Evolutionary conservation across 2,113 vertebrate genomes (phyloP).

Genomic region (Epinephelus moara): DNA sequence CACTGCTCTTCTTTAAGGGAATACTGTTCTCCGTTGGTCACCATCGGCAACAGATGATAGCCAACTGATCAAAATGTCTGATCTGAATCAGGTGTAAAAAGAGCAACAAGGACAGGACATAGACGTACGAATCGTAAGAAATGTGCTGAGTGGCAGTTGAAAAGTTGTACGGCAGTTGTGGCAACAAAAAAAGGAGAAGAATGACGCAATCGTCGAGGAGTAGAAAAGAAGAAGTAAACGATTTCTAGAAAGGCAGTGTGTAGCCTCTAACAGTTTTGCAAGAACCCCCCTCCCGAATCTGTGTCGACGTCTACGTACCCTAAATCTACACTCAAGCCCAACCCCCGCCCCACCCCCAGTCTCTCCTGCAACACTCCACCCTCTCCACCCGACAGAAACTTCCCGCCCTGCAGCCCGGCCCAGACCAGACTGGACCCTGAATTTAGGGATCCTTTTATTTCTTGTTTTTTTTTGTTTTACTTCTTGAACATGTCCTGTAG

Average conservation of each 20-base stretch:
- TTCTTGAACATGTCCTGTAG: conserved; percentile 99
- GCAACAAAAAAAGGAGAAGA: conserved; percentile 58
- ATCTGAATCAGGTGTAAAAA: conserved; percentile 21
- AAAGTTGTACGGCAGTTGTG: conserved; percentile 45
- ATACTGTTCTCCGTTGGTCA: conserved; percentile 44
- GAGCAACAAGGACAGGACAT: conserved; percentile 5
- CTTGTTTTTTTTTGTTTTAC: conserved; percentile 81
- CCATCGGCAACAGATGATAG: conserved; percentile 4
- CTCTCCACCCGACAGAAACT: conserved; percentile 46
- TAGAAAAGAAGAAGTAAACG: conserved; percentile 71
- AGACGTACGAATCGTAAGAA: conserved; percentile 32
- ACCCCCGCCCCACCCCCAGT: neutral
- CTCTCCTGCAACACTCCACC: neutral
- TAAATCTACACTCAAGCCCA: conserved; percentile 13
- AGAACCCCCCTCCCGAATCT: conserved; percentile 39
- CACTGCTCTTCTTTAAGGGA: conserved; percentile 27
- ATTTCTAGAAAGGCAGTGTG: conserved; percentile 79
- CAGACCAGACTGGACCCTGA: conserved; percentile 55
- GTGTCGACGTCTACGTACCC: neutral
- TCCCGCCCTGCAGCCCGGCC: conserved; percentile 67
- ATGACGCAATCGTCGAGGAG: conserved; percentile 39
- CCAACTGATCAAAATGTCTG: conserved; percentile 37
- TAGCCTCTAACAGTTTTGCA: conserved; percentile 79
- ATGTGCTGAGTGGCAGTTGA: conserved; percentile 69
- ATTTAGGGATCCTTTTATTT: conserved; percentile 49